phyloP scores from a whole-genome alignment of 2,888 invertebrate genomes.

The Nowickia ferox region DNA sequence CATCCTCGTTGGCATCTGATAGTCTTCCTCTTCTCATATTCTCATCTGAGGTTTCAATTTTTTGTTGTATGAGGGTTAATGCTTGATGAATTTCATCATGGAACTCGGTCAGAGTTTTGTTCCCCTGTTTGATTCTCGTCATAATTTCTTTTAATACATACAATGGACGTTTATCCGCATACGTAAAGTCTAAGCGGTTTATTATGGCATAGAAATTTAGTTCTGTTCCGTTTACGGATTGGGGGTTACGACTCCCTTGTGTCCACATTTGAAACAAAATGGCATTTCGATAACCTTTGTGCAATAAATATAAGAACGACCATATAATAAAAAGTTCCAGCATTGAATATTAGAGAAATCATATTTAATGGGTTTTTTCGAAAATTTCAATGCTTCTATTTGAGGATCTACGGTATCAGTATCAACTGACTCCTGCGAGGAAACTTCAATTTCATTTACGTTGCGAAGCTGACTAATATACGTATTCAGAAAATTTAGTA shows the following conservation, averaged over 20 bases:
- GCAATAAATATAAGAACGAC: constrained; percentile 44
- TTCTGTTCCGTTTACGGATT: no score
- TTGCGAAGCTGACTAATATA: neutral
- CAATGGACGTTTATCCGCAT: no score
- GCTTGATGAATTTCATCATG: no score
- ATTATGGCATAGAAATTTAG: no score
- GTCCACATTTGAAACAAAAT: constrained; percentile 2
- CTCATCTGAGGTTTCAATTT: no score
- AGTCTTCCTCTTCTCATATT: no score
- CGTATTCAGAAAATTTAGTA: constrained; percentile 15
- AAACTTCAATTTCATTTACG: constrained; percentile 14
- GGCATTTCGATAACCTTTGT: neutral
- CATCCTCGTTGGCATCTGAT: no score
- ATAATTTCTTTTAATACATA: no score
- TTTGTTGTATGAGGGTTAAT: no score
- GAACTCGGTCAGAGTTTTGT: no score
- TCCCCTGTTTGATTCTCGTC: no score
- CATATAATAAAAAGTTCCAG: constrained; percentile 21
- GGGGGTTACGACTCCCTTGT: constrained; percentile 6
- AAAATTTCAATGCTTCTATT: constrained; percentile 20
- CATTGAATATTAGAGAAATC: constrained; percentile 43
- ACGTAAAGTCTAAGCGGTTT: no score
- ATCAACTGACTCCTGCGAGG: neutral
- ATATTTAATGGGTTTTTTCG: neutral
- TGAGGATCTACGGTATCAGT: constrained; percentile 15